phyloP scores from a whole-genome alignment of 1,140 invertebrate genomes.

The Agraylea sexmaculata region DNA sequence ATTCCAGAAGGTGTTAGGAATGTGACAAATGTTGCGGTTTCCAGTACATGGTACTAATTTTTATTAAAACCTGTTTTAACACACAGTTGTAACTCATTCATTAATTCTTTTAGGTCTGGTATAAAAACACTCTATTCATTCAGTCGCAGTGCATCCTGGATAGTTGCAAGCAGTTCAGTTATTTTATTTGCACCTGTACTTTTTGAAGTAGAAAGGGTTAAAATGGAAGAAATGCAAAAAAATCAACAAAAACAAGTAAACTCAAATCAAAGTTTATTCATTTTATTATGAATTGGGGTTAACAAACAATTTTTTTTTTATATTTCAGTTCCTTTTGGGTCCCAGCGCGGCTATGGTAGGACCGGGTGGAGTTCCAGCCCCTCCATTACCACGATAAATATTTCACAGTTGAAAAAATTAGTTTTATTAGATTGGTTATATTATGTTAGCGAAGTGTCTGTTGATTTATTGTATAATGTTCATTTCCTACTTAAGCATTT shows the following conservation, averaged over 20 bases:
- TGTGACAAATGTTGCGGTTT: conserved; percentile 44
- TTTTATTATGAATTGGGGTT: conserved; percentile 1
- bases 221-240: conserved; percentile 85
- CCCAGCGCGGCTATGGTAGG: conserved; percentile 20
- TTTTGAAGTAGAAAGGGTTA: conserved; percentile 84
- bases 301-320: background rate
- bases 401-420: too few species aligned
- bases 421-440: too few species aligned
- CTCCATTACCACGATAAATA: conserved; percentile 18
- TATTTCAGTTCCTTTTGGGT: conserved; percentile 20
- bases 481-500: too few species aligned
- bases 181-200: conserved; percentile 85
- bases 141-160: conserved; percentile 70
- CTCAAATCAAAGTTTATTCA: conserved; percentile 2
- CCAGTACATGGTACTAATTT: conserved; percentile 32
- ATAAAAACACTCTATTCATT: conserved; percentile 60
- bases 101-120: conserved; percentile 30
- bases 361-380: conserved; percentile 6
- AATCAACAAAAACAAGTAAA: conserved; percentile 85
- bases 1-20: conserved; percentile 74
- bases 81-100: conserved; percentile 4
- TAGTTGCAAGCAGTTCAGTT: conserved; percentile 78
- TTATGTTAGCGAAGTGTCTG: too few species aligned
- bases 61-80: conserved; percentile 2
- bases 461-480: too few species aligned